phyloP scores from a whole-genome alignment of 2,888 invertebrate genomes.

The Caenorhabditis wallacei region DNA sequence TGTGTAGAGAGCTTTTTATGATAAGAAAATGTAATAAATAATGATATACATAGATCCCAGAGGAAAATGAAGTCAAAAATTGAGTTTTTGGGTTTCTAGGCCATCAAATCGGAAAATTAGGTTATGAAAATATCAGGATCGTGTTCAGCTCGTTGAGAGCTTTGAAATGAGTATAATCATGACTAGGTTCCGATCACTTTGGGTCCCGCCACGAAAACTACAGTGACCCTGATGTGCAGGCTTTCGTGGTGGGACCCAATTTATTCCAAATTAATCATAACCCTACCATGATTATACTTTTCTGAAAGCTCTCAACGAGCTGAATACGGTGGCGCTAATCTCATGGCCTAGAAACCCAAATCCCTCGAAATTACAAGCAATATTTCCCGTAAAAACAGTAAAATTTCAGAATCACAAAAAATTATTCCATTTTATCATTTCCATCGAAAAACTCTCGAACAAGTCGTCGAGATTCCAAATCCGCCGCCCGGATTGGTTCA shows the following conservation, averaged over 20 bases:
- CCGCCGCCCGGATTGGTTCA: conserved; percentile 82
- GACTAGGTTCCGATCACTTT: neutral
- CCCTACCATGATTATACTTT: no score
- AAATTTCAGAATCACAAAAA: neutral
- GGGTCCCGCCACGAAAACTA: conserved; percentile 20
- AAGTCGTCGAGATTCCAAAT: conserved; percentile 70
- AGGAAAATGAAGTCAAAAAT: neutral
- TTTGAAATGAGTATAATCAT: conserved; percentile 12
- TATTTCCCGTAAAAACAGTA: neutral
- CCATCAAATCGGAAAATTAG: no score
- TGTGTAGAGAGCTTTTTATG: conserved; percentile 7
- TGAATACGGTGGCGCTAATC: no score
- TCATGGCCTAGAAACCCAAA: no score
- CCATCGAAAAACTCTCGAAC: conserved; percentile 63
- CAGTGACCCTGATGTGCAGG: no score
- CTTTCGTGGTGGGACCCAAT: no score
- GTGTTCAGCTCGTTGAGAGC: no score
- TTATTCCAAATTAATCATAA: no score
- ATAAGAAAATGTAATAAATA: conserved; percentile 1
- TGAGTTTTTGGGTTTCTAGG: no score
- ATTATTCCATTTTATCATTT: conserved; percentile 11
- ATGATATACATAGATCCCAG: conserved; percentile 1
- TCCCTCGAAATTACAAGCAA: no score
- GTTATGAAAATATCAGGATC: no score
- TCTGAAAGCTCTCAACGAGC: no score